Base-by-base conservation (phyloP, 2,888 invertebrate genomes). In the Gnatocerus cornutus region DNA sequence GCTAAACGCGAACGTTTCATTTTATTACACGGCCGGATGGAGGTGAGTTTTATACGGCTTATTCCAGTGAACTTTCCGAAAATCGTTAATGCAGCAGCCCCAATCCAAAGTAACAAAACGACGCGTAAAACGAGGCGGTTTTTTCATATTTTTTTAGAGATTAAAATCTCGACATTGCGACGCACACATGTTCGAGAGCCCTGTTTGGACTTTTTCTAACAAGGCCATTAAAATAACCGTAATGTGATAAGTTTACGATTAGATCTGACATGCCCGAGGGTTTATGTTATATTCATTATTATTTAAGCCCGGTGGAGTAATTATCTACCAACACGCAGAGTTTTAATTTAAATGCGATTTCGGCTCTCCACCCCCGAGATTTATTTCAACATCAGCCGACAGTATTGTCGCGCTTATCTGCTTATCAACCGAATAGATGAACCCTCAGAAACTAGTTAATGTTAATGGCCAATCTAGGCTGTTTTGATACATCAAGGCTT, bases 1-100 rank as follows among this genome's bases (percentile, higher is more conserved):
- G 78, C 76, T 80, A 80, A 81, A 80, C 77, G 78, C 74, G 76
- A 78, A 80, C 80, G 78, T 79, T 80, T 77, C 77, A 74, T 80
- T 81, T 81, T 81, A 81, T 81, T 79, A 78, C 78, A 77, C 75
- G 77, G 75, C 76, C 76, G 78, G 74, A 73, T 78, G 76, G 69
- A 80, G 78, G 79, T 77, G 77, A 79, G 77, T 77, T 80, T 80
- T 78, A 78, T 78, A 76, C 74, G 78, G 78, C 79, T 79, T 79
- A 79, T 77, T 81, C 77, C 71, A 62, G 66, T 63, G 71, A 76
- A 79, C 74, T 78, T 79, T 78, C 73, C 73, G 73, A 77, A 75
- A 76, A 77, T 75, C 76, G 75, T 76, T 79, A 79, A 77, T 78
- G 74, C 77, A 63, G 52, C 39, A 16, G 41, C 52, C 74, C 72